Percentiles rank a stretch among this genome's conserved stretches.
Conservation (phyloP, 2,888 invertebrate species). For the Cordylochernes scorpioides region DNA sequence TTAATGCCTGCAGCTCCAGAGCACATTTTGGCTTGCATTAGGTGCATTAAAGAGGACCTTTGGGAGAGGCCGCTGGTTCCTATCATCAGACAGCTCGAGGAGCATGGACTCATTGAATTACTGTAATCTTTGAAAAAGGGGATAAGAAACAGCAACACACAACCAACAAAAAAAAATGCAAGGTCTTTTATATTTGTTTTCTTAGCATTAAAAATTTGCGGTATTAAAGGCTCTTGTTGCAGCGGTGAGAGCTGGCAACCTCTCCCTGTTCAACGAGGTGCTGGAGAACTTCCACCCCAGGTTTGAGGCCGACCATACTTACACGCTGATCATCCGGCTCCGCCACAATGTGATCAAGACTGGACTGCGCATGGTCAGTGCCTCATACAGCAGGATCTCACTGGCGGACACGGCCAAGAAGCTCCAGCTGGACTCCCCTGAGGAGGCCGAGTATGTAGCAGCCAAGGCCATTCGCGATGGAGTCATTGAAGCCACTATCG, state of each 20-base stretch:
- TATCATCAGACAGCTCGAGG: too few species aligned
- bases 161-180: too few species aligned
- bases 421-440: slow-evolving; percentile 58
- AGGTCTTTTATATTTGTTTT: too few species aligned
- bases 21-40: too few species aligned
- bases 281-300: slow-evolving; percentile 65
- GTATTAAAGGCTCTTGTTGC: slow-evolving; percentile 9
- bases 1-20: too few species aligned
- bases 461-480: slow-evolving; percentile 90
- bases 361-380: slow-evolving; percentile 75
- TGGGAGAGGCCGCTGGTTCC: too few species aligned
- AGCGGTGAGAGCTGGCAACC: slow-evolving; percentile 68
- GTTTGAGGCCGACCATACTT: slow-evolving; percentile 79
- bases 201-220: too few species aligned
- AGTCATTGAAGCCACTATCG: slow-evolving; percentile 87
- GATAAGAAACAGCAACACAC: too few species aligned
- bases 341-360: slow-evolving; percentile 98
- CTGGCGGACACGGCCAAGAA: slow-evolving; percentile 82
- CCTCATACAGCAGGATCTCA: slow-evolving; percentile 85
- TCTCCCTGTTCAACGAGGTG: slow-evolving; percentile 76
- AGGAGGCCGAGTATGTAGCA: slow-evolving; percentile 96
- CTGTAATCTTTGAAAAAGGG: too few species aligned
- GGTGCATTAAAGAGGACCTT: too few species aligned
- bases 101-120: too few species aligned
- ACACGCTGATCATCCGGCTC: slow-evolving; percentile 73